These are phyloP conservation scores for Rhadina sibilatrix DNA, from an alignment of 2,113 vertebrate genomes.

Conservation along the genomic window DNA sequence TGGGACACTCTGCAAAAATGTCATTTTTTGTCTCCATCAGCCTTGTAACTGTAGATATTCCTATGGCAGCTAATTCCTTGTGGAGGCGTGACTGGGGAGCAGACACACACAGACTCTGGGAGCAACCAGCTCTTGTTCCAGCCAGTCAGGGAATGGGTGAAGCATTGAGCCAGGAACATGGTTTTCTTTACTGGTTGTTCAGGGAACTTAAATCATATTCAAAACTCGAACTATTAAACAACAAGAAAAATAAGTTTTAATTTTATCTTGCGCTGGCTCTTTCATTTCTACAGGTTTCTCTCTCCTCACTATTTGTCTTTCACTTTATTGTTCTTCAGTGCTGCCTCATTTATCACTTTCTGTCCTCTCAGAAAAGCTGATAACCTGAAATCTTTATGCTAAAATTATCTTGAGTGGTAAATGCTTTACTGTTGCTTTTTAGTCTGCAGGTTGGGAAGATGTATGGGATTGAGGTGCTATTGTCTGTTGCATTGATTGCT, in stretches of 20 bases:
- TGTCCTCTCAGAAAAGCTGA: neutral
- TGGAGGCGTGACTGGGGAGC: neutral
- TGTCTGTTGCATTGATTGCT: neutral
- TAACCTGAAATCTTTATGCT: neutral
- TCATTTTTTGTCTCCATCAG: neutral
- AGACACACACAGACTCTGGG: neutral
- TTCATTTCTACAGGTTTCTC: slow-evolving; percentile 6
- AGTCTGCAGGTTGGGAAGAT: neutral
- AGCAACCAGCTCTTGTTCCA: neutral
- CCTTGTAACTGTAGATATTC: slow-evolving; percentile 25
- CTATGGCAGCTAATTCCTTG: slow-evolving; percentile 8
- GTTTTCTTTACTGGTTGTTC: slow-evolving; percentile 5
- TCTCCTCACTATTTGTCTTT: neutral
- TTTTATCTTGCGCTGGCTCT: neutral
- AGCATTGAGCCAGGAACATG: neutral
- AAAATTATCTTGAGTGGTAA: neutral
- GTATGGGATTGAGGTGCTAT: neutral
- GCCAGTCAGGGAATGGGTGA: neutral
- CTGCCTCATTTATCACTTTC: neutral
- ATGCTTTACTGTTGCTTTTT: neutral
- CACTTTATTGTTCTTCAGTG: neutral
- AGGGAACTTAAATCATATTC: slow-evolving; percentile 7
- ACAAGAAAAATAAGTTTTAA: neutral
- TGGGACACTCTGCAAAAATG: neutral
- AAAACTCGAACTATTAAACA: slow-evolving; percentile 12